These are phyloP conservation scores for Megamerina dolium DNA, from an alignment of 2,888 invertebrate species.

Conservation along the genomic window DNA sequence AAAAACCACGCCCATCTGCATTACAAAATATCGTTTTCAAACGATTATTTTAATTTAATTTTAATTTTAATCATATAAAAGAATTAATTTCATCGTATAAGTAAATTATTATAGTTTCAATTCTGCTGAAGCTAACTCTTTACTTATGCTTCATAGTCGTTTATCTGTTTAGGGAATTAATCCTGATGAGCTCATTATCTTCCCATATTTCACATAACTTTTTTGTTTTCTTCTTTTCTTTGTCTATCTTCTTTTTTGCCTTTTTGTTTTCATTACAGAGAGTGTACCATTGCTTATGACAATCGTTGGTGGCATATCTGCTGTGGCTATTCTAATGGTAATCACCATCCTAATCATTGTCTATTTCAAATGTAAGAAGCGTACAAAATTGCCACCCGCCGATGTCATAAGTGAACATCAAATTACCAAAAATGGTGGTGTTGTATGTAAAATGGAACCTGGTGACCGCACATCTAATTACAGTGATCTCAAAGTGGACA, in stretches of 20 bases:
- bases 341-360: constrained; percentile 75
- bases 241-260: neutral
- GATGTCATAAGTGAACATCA: constrained; percentile 51
- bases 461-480: constrained; percentile 89
- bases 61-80: too few relatives aligned
- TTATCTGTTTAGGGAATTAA: too few relatives aligned
- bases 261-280: constrained; percentile 53
- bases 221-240: too few relatives aligned
- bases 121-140: too few relatives aligned
- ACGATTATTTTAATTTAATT: too few relatives aligned
- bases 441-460: constrained; percentile 51
- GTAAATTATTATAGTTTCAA: too few relatives aligned
- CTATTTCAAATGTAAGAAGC: constrained; percentile 58
- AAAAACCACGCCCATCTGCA: too few relatives aligned
- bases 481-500: constrained; percentile 84
- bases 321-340: constrained; percentile 77
- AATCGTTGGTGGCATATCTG: constrained; percentile 71
- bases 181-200: too few relatives aligned
- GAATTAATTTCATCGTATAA: too few relatives aligned
- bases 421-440: constrained; percentile 42
- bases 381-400: constrained; percentile 45
- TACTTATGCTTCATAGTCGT: too few relatives aligned
- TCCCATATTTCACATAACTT: too few relatives aligned
- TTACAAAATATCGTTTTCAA: too few relatives aligned
- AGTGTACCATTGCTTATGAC: constrained; percentile 73